Base-by-base conservation (phyloP, 2,113 vertebrate genomes). In the Protobothrops mucrosquamatus region DNA sequence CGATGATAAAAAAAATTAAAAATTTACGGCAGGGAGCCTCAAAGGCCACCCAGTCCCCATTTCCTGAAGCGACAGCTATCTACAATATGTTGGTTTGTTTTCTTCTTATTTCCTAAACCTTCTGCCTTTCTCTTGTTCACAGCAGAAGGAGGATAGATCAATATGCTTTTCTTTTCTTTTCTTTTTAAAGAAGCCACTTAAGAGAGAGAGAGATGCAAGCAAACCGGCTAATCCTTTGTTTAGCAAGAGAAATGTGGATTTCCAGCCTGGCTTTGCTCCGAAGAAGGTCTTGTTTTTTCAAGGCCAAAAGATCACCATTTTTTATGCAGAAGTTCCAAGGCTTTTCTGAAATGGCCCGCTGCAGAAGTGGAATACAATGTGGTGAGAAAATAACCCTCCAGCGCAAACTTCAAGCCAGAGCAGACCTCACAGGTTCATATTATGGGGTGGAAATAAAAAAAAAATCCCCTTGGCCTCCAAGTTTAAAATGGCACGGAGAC, bases 191-290 rank as follows among this genome's bases (percentile, higher is more conserved):
- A 48, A 55, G 59, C 91, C 88, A 92, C 88, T 92, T 92, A 54
- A n/a, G 86, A 1, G 57, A 69, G n/a, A n/a, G 91, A 69, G 9
- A 39, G 39, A 39, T 39, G 39, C 39, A 39, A 39, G 86, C 91
- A 74, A 48, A 88, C 57, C 48, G 43, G 57, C 91, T 92, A 92
- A 92, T 92, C 91, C 91, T 24, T 48, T 34, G 43, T 59, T 92
- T 92, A 74, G 88, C 39, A 39, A 39, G 86, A 86, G 91, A 92
- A 61, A 3, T 6, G 57, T 69, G 85, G 85, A 92, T 88, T 88
- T 87, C n/a, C 85, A 61, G 24, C 57, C 91, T 69, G 91, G n/a
- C 86, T 92, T 92, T 23, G 10, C 86, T n/a, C n/a, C n/a, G n/a
- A n/a, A n/a, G n/a, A n/a, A n/a, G n/a, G n/a, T 69, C 24, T 46